Evolutionary conservation across 2,888 invertebrate species (phyloP), one percentile per base, ranked within the genome.

Genomic region (Drosophila neutralis): DNA sequence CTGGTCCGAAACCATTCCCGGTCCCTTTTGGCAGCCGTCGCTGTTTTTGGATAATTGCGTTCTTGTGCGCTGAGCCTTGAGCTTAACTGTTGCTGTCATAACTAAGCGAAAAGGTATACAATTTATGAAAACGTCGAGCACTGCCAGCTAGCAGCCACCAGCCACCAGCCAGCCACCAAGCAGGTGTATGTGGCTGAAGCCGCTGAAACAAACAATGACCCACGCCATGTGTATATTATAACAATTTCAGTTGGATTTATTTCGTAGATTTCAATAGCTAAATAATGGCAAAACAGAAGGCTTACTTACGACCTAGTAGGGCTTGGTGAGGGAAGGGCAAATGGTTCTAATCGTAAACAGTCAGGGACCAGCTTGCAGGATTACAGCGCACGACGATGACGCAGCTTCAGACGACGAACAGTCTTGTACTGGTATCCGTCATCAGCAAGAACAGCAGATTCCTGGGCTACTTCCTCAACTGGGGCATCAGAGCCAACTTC

Each of bases 81-180:
- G 87, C 87, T 87, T 87, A 87, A 87, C 90, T 87, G 90, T 87
- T 87, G 87, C 87, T 87, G 87, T 87, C 87, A 87, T 90, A 87
- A 90, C 90, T 88, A 90, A 86, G 74, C 87, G 84, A 90, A 90
- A 87, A 90, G 90, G 90, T 90, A 86, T 78, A 90, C 83, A 86
- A 86, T 87, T 87, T 90, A 87, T 87, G 90, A 87, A 87, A 90
- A 71, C 90, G 82, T 72, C 70, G 82, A 73, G 69, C 58, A 57
- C 73, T 72, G 51, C 61, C 27, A 29, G 56, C 35, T 40, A 54
- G 45, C 42, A 29, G 40, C 15, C 27, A 35, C 40, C 40, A 29
- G 48, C 53, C 62, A 61, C 40, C 76, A 81, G 82, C 24, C 21
- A 24, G 40, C 42, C 63, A 52, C 40, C 10, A 15, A 72, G 72